Base-by-base conservation (phyloP, 2,797 vertebrate species). In the Cossypha caffra region DNA sequence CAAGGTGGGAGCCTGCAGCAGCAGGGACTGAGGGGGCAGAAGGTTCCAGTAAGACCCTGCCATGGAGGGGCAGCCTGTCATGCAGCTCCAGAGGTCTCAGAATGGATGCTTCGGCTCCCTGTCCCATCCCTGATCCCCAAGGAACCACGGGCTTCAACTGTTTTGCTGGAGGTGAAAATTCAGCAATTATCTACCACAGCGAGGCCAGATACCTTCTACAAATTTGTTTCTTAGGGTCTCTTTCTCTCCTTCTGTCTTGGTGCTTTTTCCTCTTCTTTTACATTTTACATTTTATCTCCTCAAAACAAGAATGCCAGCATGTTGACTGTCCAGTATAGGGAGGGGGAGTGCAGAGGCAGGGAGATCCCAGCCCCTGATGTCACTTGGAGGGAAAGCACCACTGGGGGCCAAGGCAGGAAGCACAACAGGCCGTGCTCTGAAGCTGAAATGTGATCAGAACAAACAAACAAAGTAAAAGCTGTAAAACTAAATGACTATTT, bases 401-500 rank as follows among this genome's bases (percentile, higher is more conserved):
- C 2, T 1, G 4, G 68, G 77, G 42, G 64, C 38, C 9, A 12
- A 40, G 66, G 29, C 47, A 55, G 67, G 62, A 96, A 94, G 64
- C 57, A 90, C 83, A 93, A 83, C 86, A 79, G 79, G 94, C 50
- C 17, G 8, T 35, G 50, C 47, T 88, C 81, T 9, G 90, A 93
- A 67, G 82, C 69, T 95, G 96, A 95, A 95, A 95, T 31, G 23
- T 28, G 90, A 96, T 64, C 91, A 95, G 86, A 96, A 83, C 59
- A 95, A 97, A 96, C 87, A 97, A 97, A 94, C 83, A 95, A 92
- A 96, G 79, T 43, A 96, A 90, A 95, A 95, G 95, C 93, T 83
- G 62, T 96, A 97, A 96, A 97, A 90, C 90, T 91, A 92, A 97
- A 95, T 86, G 0, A 90, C 69, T 93, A 26, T 84, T 94, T 91